Evolutionary conservation across 2,888 invertebrate species (phyloP).

Genomic region (Synergus gifuensis): DNA sequence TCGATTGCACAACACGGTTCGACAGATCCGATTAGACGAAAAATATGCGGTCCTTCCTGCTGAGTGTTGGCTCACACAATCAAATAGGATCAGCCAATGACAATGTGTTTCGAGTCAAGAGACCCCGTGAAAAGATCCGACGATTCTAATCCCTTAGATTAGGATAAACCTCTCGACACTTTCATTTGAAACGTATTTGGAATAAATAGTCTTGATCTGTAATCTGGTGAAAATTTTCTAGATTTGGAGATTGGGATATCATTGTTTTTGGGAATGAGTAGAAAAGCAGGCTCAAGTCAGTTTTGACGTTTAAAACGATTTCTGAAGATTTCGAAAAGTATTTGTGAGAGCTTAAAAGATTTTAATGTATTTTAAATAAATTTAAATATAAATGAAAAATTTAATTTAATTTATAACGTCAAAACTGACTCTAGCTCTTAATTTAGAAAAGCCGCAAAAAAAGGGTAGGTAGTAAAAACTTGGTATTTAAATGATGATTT

Average conservation of each 20-base stretch:
- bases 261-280: no score
- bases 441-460: no score
- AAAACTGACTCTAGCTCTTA: no score
- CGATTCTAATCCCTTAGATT: constrained; percentile 62
- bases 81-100: constrained; percentile 66
- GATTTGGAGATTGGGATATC: not conserved
- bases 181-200: constrained; percentile 13
- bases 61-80: constrained; percentile 44
- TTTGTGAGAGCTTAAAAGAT: no score
- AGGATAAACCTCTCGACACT: constrained; percentile 49
- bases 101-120: constrained; percentile 72
- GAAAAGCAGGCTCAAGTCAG: no score
- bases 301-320: no score
- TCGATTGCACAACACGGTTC: constrained; percentile 64
- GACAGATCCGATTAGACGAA: constrained; percentile 70
- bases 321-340: no score
- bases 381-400: no score
- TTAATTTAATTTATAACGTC: no score
- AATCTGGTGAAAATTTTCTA: not conserved
- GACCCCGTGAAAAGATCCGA: constrained; percentile 61
- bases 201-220: constrained; percentile 3
- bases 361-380: no score
- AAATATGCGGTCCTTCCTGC: constrained; percentile 60
- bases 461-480: no score
- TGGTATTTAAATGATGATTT: not conserved